Percentiles rank a stretch among this genome's conserved stretches.
Evolutionary conservation across 2,888 invertebrate species (phyloP).

Genomic region (Dinocampus coccinellae): DNA sequence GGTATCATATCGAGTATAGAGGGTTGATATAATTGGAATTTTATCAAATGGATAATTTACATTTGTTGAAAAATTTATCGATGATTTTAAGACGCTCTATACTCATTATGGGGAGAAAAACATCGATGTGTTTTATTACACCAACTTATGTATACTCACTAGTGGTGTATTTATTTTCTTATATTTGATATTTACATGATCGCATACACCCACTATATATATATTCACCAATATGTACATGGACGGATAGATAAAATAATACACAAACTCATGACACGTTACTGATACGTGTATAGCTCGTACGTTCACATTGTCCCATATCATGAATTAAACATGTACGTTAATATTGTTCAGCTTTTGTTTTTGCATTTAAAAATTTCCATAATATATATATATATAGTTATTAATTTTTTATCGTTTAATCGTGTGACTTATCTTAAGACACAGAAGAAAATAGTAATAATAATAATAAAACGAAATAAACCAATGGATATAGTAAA

Average conservation of each 20-base stretch:
- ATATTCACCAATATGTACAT: not conserved
- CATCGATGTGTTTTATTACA: conserved; percentile 10
- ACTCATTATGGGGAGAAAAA: too few species aligned
- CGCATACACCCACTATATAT: not conserved
- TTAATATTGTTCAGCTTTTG: not conserved
- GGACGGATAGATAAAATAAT: not conserved
- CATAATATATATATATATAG: not conserved
- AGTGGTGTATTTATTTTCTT: not conserved
- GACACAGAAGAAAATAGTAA: too few species aligned
- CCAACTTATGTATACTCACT: too few species aligned
- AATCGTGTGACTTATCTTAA: too few species aligned
- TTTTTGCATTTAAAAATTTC: not conserved
- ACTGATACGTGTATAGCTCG: not conserved
- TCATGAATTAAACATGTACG: conserved; percentile 4
- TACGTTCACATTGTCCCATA: not conserved
- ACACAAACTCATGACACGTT: not conserved
- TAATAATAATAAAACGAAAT: too few species aligned
- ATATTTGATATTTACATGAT: not conserved
- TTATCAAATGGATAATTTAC: too few species aligned
- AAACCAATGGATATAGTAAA: too few species aligned
- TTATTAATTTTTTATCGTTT: not conserved
- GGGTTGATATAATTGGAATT: too few species aligned
- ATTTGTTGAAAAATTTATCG: too few species aligned
- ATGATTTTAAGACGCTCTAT: too few species aligned
- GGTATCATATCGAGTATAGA: too few species aligned